These are phyloP conservation scores for Drosophila eohydei DNA, from an alignment of 2,888 invertebrate genomes.

Conservation along the genomic window DNA sequence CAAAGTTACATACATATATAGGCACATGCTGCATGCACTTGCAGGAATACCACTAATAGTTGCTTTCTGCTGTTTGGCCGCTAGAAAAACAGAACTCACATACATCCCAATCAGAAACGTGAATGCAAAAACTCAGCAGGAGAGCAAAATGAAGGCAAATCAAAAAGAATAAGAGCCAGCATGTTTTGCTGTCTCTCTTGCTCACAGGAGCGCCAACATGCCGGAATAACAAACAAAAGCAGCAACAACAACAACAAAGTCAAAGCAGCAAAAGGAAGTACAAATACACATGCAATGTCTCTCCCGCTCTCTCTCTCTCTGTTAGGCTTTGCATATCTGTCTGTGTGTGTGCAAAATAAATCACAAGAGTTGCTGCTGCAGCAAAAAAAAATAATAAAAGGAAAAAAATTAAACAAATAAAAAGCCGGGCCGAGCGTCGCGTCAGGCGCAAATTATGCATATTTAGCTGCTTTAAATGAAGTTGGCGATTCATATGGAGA, in stretches of 20 bases:
- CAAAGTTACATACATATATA: neutral
- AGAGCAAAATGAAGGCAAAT: conserved; percentile 44
- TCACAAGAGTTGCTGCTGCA: conserved; percentile 47
- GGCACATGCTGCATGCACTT: conserved; percentile 4
- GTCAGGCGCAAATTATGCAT: conserved; percentile 51
- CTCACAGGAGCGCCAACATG: conserved; percentile 44
- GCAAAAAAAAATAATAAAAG: conserved; percentile 38
- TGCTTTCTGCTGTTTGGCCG: conserved; percentile 5
- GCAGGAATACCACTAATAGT: conserved; percentile 6
- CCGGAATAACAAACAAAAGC: conserved; percentile 55
- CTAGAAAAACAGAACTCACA: conserved; percentile 4
- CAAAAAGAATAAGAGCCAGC: conserved; percentile 23
- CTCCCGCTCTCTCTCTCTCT: neutral
- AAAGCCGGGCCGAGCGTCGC: conserved; percentile 46
- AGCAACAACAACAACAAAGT: conserved; percentile 41
- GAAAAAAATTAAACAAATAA: conserved; percentile 54
- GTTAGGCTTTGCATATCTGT: neutral
- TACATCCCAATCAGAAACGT: conserved; percentile 30
- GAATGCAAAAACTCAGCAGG: conserved; percentile 61
- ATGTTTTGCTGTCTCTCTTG: conserved; percentile 3
- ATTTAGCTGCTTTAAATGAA: conserved; percentile 42
- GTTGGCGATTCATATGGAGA: conserved; percentile 40
- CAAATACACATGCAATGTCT: conserved; percentile 25
- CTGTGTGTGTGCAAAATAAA: conserved; percentile 57
- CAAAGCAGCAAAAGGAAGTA: conserved; percentile 53